A percentile compares a stretch with the other conserved stretches of the same genome.
These are phyloP conservation scores for Acanthurus leucopareius DNA, from an alignment of 2,797 vertebrate genomes.

Conservation along the genomic window DNA sequence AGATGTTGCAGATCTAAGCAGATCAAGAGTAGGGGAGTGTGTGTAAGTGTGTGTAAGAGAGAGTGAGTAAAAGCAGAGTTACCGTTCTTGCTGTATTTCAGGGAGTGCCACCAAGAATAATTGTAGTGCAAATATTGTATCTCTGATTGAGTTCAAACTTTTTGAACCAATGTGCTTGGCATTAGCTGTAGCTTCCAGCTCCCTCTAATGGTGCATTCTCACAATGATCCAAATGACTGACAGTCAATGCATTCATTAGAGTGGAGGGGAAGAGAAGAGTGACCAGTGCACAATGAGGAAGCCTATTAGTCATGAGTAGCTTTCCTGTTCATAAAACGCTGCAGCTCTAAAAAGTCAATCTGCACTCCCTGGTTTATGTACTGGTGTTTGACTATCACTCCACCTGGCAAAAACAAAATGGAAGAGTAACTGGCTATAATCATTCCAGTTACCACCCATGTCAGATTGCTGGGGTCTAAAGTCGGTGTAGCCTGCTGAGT, in stretches of 20 bases:
- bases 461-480: not conserved
- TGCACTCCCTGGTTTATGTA: not conserved
- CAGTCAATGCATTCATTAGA: not conserved
- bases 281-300: not conserved
- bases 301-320: not conserved
- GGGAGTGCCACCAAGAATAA: slow-evolving; percentile 49
- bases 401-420: slow-evolving; percentile 7
- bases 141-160: slow-evolving; percentile 23
- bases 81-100: slow-evolving; percentile 36
- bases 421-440: not conserved
- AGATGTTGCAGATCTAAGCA: slow-evolving; percentile 87
- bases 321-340: not conserved
- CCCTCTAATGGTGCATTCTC: not conserved
- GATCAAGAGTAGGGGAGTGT: slow-evolving; percentile 72
- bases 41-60: slow-evolving; percentile 16
- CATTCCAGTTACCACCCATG: not conserved
- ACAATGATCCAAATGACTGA: not conserved
- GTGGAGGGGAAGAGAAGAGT: slow-evolving; percentile 7
- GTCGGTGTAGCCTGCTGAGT: not conserved
- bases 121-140: slow-evolving; percentile 34
- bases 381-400: not conserved
- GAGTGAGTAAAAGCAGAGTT: slow-evolving; percentile 41
- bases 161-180: slow-evolving; percentile 8
- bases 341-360: not conserved
- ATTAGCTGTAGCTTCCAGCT: not conserved